These are phyloP conservation scores for Ormia ochracea DNA, from an alignment of 2,888 invertebrate genomes.

Conservation along the genomic window DNA sequence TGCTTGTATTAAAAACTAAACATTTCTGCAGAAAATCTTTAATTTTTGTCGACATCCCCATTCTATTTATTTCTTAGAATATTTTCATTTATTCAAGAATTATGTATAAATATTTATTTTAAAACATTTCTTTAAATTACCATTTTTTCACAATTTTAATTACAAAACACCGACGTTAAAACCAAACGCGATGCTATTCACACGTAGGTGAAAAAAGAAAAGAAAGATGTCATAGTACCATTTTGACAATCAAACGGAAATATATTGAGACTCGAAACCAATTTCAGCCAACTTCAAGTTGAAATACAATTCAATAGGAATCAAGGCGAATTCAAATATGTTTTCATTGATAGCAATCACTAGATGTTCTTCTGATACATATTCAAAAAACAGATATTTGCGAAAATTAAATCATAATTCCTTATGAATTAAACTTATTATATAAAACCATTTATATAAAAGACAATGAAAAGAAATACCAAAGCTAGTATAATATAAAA, in stretches of 20 bases:
- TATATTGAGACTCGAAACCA: constrained; percentile 23
- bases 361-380: too few relatives aligned
- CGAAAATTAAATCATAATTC: too few relatives aligned
- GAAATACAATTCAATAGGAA: too few relatives aligned
- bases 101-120: constrained; percentile 24
- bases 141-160: constrained; percentile 72
- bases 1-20: neutral
- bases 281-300: constrained; percentile 56
- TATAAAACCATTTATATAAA: too few relatives aligned
- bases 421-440: too few relatives aligned
- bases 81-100: neutral
- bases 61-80: neutral
- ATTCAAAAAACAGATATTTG: too few relatives aligned
- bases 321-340: too few relatives aligned
- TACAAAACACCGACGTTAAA: constrained; percentile 71
- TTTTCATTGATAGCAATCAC: too few relatives aligned
- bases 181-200: constrained; percentile 71
- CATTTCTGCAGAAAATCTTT: neutral
- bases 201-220: constrained; percentile 75
- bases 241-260: constrained; percentile 65
- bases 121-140: constrained; percentile 68
- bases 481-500: too few relatives aligned
- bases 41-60: constrained; percentile 62
- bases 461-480: too few relatives aligned
- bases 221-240: constrained; percentile 62